Conservation (phyloP, 2,888 invertebrate genomes). For the Spilosoma lubricipeda region DNA sequence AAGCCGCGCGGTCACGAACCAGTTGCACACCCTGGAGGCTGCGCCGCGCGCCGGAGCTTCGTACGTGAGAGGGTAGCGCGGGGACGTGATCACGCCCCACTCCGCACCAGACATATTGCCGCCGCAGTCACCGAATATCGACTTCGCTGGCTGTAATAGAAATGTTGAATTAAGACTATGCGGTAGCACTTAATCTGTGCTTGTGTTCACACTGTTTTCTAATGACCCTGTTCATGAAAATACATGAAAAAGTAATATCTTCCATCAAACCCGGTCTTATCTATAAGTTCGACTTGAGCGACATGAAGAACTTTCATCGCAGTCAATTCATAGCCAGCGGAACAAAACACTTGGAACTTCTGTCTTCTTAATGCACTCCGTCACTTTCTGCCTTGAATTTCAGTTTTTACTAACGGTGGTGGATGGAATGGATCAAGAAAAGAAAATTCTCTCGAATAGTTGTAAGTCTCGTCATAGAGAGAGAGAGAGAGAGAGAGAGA, state of each 20-base stretch:
- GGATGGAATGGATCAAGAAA: background rate
- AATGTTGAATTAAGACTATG: background rate
- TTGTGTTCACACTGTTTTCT: too few species aligned
- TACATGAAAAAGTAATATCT: background rate
- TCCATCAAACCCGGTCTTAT: background rate
- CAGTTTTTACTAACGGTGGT: background rate
- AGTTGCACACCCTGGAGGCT: constrained; percentile 97
- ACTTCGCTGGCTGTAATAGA: constrained; percentile 88
- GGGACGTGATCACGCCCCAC: constrained; percentile 94
- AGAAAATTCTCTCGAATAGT: background rate
- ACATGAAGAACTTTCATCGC: background rate
- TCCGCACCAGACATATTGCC: constrained; percentile 94
- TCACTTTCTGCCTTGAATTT: background rate
- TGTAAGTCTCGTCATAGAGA: background rate
- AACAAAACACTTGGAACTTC: background rate
- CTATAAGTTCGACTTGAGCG: background rate
- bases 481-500: rapidly evolving
- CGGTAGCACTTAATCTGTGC: too few species aligned
- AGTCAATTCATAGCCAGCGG: background rate
- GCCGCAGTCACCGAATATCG: constrained; percentile 97
- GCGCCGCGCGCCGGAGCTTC: constrained; percentile 92
- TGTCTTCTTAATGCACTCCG: background rate
- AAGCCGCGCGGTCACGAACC: constrained; percentile 96
- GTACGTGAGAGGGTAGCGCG: constrained; percentile 96
- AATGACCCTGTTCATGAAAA: too few species aligned